These are phyloP conservation scores for Ageneiosus marmoratus DNA, from an alignment of 2,113 vertebrate genomes.

Conservation along the genomic window DNA sequence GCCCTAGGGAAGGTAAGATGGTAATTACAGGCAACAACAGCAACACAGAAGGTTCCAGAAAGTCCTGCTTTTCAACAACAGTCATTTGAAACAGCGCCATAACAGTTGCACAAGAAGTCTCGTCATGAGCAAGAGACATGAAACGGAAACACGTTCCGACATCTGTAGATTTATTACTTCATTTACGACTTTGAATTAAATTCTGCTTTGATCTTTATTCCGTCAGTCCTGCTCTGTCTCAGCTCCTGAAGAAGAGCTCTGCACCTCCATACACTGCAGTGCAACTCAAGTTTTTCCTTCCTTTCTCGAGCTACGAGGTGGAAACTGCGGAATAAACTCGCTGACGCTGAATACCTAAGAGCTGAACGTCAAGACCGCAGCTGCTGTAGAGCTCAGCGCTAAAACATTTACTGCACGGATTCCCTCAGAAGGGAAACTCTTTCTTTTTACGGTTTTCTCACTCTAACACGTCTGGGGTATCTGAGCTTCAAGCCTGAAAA, in stretches of 20 bases:
- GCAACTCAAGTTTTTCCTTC: background rate
- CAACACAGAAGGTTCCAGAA: background rate
- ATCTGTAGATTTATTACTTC: too few species aligned
- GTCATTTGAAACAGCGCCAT: background rate
- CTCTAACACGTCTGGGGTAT: background rate
- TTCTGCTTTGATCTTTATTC: background rate
- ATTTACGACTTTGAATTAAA: background rate
- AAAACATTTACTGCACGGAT: slow-evolving; percentile 8
- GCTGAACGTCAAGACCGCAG: slow-evolving; percentile 20
- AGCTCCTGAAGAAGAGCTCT: background rate
- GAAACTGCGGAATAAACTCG: background rate
- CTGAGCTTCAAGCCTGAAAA: background rate
- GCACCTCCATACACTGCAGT: background rate
- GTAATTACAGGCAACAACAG: background rate
- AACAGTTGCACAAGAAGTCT: background rate
- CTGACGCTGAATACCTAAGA: slow-evolving; percentile 14
- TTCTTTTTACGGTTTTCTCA: background rate
- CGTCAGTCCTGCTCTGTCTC: background rate
- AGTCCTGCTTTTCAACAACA: slow-evolving; percentile 14
- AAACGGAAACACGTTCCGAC: background rate
- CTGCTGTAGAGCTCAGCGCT: slow-evolving; percentile 7
- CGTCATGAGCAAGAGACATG: background rate
- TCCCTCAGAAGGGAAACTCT: slow-evolving; percentile 10
- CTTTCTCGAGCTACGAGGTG: background rate
- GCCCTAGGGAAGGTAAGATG: background rate